phyloP scores from a whole-genome alignment of 2,797 vertebrate genomes.

The Emydoidea blandingii region DNA sequence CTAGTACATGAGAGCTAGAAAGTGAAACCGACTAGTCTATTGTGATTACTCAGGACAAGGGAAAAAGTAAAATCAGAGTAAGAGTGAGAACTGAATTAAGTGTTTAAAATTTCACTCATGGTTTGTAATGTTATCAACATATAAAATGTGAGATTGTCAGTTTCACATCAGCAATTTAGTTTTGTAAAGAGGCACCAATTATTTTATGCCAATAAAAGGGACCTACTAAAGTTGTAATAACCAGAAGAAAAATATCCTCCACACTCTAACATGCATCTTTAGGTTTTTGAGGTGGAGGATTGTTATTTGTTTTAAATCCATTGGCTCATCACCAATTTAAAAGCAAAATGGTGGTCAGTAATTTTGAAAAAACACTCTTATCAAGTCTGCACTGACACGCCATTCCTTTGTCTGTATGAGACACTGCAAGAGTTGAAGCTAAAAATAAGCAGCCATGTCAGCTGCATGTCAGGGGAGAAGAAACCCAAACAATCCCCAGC shows the following conservation, averaged over 20 bases:
- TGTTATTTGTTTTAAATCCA: background rate
- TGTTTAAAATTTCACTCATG: background rate
- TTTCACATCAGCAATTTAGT: background rate
- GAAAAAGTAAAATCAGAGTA: background rate
- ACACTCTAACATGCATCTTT: background rate
- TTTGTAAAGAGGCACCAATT: background rate
- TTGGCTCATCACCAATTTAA: background rate
- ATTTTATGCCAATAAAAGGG: background rate
- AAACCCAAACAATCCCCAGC: background rate
- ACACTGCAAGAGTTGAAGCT: background rate
- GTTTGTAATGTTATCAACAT: background rate
- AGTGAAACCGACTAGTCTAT: background rate
- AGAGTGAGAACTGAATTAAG: background rate
- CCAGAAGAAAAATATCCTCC: background rate
- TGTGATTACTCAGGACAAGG: background rate
- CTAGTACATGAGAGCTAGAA: background rate
- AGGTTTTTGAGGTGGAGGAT: background rate
- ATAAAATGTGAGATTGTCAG: background rate
- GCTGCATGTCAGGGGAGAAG: background rate
- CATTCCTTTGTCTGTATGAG: background rate
- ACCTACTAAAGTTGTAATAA: background rate
- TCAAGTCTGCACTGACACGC: background rate
- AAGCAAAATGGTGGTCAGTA: background rate
- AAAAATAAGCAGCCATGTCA: background rate
- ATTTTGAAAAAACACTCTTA: background rate